Evolutionary conservation across 2,888 invertebrate genomes (phyloP), one percentile per base, ranked within the genome.

Genomic region (Elegia similella): DNA sequence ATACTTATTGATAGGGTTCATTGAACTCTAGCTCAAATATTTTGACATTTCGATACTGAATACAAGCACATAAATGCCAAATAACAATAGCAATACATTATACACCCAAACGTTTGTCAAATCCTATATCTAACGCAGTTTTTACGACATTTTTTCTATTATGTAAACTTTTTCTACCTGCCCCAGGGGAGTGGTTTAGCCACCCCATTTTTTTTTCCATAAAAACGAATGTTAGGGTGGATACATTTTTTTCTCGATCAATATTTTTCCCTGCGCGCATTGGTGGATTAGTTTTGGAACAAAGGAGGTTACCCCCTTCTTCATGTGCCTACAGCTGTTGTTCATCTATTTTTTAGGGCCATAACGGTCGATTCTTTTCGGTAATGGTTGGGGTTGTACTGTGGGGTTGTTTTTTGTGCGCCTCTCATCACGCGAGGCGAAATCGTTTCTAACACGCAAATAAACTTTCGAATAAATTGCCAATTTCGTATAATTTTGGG

Each of bases 351-450:
- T 88, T 89, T 88, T 86, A 78, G 73, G 73, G 66, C 71, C 73
- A 67, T 85, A 89, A 91, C 89, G 88, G 90, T 85, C 76, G 82
- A 81, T 85, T 86, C 84, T 86, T 87, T 88, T 85, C 75, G 86
- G 83, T 84, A 86, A 86, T 87, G 76, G 82, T 80, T 76, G 76
- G 90, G 87, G 82, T 82, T 80, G 76, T 66, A 74, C 76, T 77
- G 75, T 78, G 78, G 77, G 84, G 84, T 77, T 74, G 75, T 87
- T 89, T 85, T 90, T 88, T 88, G 82, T 66, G 71, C 60, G 71
- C 63, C 67, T 78, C 78, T 76, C 80, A 76, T 69, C 89, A 89
- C 88, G 89, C 88, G 80, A 89, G 62, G 66, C 78, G 63, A 85
- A 87, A 86, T 87, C 77, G 80, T 78, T 82, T 64, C 66, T 62